These are phyloP conservation scores for Cercocebus atys DNA, from an alignment of 2,113 vertebrate species.

Conservation along the genomic window DNA sequence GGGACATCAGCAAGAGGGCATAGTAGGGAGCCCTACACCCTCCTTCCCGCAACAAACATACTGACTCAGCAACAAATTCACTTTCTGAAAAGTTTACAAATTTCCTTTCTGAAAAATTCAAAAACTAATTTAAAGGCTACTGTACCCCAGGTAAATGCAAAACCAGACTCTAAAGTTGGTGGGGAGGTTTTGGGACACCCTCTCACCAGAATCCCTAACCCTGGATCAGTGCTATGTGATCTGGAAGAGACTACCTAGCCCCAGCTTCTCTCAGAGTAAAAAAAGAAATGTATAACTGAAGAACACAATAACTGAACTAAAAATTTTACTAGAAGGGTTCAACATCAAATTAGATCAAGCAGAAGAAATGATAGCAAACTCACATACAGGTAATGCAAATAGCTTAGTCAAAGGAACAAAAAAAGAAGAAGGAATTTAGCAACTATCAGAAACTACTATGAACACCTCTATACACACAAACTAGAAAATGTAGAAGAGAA, in stretches of 20 bases:
- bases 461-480: too few species aligned
- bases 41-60: background rate
- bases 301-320: background rate
- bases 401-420: background rate
- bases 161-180: background rate
- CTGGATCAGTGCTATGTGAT: background rate
- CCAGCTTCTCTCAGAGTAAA: background rate
- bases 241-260: background rate
- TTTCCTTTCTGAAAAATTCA: background rate
- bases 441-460: too few species aligned
- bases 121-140: background rate
- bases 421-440: background rate
- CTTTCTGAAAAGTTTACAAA: background rate
- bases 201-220: background rate
- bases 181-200: background rate
- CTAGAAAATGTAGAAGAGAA: too few species aligned
- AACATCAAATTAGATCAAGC: background rate
- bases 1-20: background rate
- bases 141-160: background rate
- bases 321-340: background rate
- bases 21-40: background rate
- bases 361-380: background rate
- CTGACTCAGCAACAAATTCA: background rate
- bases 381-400: background rate
- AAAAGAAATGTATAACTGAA: background rate